Conservation (phyloP, 1,140 invertebrate species). For the Anoplophora glabripennis region DNA sequence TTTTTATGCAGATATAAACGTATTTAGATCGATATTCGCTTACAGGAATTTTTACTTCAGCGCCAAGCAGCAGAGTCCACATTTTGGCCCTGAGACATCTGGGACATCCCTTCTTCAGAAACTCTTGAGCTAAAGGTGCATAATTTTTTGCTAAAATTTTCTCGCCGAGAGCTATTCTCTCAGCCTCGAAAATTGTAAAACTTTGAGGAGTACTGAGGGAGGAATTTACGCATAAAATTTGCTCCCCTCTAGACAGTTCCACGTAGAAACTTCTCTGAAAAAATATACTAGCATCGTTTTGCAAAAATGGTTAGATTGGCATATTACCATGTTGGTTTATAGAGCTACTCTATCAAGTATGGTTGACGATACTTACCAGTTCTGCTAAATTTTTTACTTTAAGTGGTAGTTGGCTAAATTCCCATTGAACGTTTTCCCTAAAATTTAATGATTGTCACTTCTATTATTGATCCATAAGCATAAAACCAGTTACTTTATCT, state of each 20-base stretch:
- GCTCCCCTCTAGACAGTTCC: constrained; percentile 66
- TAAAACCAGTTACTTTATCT: background rate
- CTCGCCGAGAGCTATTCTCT: constrained; percentile 64
- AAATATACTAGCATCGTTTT: too few species aligned
- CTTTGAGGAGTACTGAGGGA: constrained; percentile 55
- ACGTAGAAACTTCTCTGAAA: constrained; percentile 63
- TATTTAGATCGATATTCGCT: constrained; percentile 4
- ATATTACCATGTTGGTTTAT: too few species aligned
- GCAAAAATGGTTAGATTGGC: too few species aligned
- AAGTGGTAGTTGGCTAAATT: constrained; percentile 82
- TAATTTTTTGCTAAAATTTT: constrained; percentile 65
- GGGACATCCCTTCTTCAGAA: constrained; percentile 81
- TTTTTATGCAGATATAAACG: too few species aligned
- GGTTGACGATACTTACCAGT: constrained; percentile 75
- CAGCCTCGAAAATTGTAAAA: constrained; percentile 62
- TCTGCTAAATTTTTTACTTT: constrained; percentile 79
- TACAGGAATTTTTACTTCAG: constrained; percentile 57
- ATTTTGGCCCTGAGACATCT: constrained; percentile 70
- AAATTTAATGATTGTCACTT: constrained; percentile 26
- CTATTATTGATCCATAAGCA: too few species aligned
- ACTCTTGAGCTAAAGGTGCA: constrained; percentile 77
- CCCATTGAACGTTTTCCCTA: constrained; percentile 71
- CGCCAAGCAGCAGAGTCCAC: constrained; percentile 80
- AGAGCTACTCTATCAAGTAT: too few species aligned
- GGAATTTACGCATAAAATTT: constrained; percentile 65